These are phyloP conservation scores for Euleptes europaea DNA, from an alignment of 2,113 vertebrate genomes.

Conservation along the genomic window DNA sequence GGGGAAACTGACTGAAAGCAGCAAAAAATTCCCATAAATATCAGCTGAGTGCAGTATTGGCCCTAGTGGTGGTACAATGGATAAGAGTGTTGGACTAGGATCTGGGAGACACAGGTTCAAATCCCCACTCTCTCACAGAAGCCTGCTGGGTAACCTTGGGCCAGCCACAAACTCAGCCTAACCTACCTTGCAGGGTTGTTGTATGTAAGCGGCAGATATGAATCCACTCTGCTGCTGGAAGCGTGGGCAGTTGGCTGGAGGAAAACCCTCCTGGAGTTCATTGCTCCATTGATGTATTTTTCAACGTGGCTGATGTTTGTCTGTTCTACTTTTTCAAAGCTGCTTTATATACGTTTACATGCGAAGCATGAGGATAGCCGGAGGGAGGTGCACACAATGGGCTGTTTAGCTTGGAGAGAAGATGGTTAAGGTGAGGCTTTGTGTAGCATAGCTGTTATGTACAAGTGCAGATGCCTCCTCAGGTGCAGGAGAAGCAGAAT, in stretches of 20 bases:
- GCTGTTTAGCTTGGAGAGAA: too few relatives aligned
- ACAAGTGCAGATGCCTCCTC: neutral
- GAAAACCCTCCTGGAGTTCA: neutral
- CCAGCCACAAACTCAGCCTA: too few relatives aligned
- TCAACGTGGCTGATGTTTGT: neutral
- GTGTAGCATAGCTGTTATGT: neutral
- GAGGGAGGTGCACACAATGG: too few relatives aligned
- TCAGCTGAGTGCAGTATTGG: neutral
- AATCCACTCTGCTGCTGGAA: neutral
- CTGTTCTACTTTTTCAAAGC: neutral
- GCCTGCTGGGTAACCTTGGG: too few relatives aligned
- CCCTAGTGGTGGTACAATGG: too few relatives aligned
- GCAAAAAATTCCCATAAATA: neutral
- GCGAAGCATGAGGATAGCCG: neutral
- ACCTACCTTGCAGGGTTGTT: too few relatives aligned
- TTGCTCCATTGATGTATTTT: neutral
- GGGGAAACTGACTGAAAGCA: rapidly evolving
- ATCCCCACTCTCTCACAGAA: too few relatives aligned
- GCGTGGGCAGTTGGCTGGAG: neutral
- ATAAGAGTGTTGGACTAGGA: too few relatives aligned
- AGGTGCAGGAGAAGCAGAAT: too few relatives aligned
- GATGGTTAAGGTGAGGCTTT: neutral
- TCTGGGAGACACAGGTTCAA: too few relatives aligned
- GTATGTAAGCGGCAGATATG: neutral
- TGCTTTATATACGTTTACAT: too few relatives aligned